Evolutionary conservation across 1,140 invertebrate genomes (phyloP).

Genomic region (Meloidogyne chitwoodi): DNA sequence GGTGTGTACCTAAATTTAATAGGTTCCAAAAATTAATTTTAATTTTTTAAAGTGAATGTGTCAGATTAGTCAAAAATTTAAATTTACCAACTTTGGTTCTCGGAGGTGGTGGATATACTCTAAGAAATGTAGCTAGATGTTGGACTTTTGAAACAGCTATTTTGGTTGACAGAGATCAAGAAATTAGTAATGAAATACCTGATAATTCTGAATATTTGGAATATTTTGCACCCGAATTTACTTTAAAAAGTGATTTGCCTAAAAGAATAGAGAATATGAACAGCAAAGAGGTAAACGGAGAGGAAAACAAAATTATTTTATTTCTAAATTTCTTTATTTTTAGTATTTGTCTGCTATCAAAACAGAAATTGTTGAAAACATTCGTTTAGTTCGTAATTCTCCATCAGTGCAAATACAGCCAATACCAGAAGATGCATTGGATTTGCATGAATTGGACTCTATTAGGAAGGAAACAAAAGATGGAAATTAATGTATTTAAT

Average conservation of each 20-base stretch:
- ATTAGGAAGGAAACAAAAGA: conserved; percentile 1
- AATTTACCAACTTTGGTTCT: conserved; percentile 89
- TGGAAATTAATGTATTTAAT: not conserved
- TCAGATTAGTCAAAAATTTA: conserved; percentile 87
- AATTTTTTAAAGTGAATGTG: conserved; percentile 72
- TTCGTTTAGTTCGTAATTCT: conserved; percentile 39
- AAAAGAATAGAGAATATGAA: conserved; percentile 83
- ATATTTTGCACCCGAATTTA: conserved; percentile 91
- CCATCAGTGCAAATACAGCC: conserved; percentile 57
- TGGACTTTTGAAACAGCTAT: conserved; percentile 99
- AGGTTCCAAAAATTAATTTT: not conserved
- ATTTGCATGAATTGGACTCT: conserved; percentile 34
- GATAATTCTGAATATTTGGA: conserved; percentile 84
- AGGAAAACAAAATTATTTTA: conserved; percentile 18
- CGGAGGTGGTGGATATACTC: conserved; percentile 86
- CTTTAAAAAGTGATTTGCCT: conserved; percentile 80
- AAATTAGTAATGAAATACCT: conserved; percentile 83
- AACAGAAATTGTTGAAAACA: conserved; percentile 50
- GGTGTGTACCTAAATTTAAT: too few relatives aligned
- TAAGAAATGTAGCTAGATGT: conserved; percentile 92
- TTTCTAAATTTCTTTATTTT: conserved; percentile 18
- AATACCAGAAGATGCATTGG: conserved; percentile 36
- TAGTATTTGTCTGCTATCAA: conserved; percentile 49
- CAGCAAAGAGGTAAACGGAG: conserved; percentile 70
- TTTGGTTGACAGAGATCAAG: conserved; percentile 73